Percentiles rank a stretch among this genome's conserved stretches.
These are phyloP conservation scores for Crocodylus rhombifer DNA, from an alignment of 2,797 vertebrate genomes.

Conservation along the genomic window DNA sequence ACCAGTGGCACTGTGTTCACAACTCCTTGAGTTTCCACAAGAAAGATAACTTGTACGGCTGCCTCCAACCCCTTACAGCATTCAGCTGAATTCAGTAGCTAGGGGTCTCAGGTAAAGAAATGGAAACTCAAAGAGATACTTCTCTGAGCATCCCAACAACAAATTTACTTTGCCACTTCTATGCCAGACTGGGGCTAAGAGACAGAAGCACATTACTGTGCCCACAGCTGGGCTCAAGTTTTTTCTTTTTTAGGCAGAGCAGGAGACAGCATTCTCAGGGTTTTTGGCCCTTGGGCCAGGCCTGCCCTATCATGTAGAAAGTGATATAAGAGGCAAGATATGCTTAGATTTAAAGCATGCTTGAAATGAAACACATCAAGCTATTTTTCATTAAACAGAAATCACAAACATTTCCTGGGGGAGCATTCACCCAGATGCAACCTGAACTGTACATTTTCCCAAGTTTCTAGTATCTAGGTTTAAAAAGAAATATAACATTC, in stretches of 20 bases:
- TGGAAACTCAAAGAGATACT: neutral
- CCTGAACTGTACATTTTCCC: slow-evolving; percentile 17
- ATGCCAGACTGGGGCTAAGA: neutral
- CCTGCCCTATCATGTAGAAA: neutral
- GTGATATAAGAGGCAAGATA: neutral
- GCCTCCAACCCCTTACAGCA: no score
- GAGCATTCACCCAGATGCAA: neutral
- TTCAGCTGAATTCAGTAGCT: neutral
- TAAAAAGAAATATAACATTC: slow-evolving; percentile 46
- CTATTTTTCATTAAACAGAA: accelerated
- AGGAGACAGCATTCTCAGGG: neutral
- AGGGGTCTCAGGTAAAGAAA: neutral
- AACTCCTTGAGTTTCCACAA: neutral
- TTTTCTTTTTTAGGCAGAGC: neutral
- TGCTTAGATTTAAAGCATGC: neutral
- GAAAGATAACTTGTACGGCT: neutral
- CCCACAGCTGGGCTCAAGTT: neutral
- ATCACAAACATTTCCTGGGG: neutral
- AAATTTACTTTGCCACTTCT: neutral
- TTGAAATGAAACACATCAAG: neutral
- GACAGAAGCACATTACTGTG: neutral
- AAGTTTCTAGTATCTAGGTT: neutral
- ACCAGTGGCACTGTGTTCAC: neutral
- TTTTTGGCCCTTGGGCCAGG: neutral
- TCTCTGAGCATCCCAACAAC: accelerated